Evolutionary conservation across 2,113 vertebrate genomes (phyloP).

Genomic region (Vimba vimba): DNA sequence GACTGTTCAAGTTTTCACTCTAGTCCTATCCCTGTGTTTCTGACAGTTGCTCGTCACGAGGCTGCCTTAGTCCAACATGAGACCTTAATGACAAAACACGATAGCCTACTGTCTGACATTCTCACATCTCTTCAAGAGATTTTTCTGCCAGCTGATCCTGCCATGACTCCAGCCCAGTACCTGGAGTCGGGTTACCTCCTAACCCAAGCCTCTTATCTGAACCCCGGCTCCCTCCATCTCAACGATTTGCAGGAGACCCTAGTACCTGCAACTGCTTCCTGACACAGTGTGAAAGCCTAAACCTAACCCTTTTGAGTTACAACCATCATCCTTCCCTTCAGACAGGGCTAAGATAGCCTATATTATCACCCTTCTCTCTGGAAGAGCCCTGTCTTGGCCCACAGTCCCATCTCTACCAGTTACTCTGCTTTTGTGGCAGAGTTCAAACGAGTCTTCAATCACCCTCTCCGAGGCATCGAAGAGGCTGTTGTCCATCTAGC

Average conservation of each 20-base stretch:
- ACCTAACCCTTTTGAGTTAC: background rate
- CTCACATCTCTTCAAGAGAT: too few species aligned
- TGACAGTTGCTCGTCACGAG: background rate
- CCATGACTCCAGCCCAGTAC: too few species aligned
- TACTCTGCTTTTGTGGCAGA: background rate
- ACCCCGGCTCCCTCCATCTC: slow-evolving; percentile 6
- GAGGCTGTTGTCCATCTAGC: background rate
- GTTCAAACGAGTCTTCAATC: background rate
- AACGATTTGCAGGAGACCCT: background rate
- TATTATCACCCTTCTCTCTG: background rate
- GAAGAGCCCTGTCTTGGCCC: too few species aligned
- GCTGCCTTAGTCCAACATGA: background rate
- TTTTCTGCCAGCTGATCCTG: too few species aligned
- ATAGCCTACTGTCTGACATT: too few species aligned
- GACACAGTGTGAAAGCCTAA: background rate
- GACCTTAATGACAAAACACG: too few species aligned
- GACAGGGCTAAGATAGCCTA: background rate
- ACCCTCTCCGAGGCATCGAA: background rate
- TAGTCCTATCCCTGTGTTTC: too few species aligned
- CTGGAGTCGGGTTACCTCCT: too few species aligned
- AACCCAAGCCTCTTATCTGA: background rate
- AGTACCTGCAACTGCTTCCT: background rate
- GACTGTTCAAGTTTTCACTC: too few species aligned
- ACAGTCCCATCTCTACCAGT: too few species aligned
- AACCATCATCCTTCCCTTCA: background rate